These are phyloP conservation scores for Brachionus asplanchnoidis DNA, from an alignment of 1,140 invertebrate species.

Conservation along the genomic window DNA sequence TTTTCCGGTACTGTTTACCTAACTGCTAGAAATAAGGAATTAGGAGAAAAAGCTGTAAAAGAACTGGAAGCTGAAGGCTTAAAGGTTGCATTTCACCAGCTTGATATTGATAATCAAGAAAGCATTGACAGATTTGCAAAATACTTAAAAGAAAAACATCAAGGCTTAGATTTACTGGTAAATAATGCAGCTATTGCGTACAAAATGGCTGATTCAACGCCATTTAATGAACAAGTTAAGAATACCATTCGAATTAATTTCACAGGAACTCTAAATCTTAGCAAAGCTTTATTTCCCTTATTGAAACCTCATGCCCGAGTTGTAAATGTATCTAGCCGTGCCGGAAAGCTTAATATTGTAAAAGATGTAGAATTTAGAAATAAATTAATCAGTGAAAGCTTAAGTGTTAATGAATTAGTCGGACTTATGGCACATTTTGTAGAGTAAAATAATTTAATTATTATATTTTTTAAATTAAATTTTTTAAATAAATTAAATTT, in stretches of 20 bases:
- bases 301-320: constrained; percentile 21
- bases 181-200: constrained; percentile 73
- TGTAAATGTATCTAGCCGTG: constrained; percentile 35
- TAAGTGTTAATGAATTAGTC: background rate
- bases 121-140: constrained; percentile 58
- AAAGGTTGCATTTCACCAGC: constrained; percentile 63
- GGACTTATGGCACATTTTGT: constrained; percentile 20
- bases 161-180: constrained; percentile 71
- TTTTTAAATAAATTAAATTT: background rate
- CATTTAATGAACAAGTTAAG: background rate
- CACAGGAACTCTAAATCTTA: background rate
- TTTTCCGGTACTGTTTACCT: constrained; percentile 33
- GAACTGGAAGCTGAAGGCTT: constrained; percentile 55
- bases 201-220: background rate
- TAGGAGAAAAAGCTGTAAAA: constrained; percentile 62
- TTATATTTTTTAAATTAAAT: background rate
- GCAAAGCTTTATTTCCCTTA: background rate
- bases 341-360: background rate
- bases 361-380: background rate
- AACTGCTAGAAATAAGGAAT: constrained; percentile 59
- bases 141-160: constrained; percentile 65
- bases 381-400: background rate
- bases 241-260: background rate
- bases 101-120: constrained; percentile 64
- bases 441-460: background rate